These are phyloP conservation scores for Stenichneumon culpator DNA, from an alignment of 2,888 invertebrate genomes.

Conservation along the genomic window DNA sequence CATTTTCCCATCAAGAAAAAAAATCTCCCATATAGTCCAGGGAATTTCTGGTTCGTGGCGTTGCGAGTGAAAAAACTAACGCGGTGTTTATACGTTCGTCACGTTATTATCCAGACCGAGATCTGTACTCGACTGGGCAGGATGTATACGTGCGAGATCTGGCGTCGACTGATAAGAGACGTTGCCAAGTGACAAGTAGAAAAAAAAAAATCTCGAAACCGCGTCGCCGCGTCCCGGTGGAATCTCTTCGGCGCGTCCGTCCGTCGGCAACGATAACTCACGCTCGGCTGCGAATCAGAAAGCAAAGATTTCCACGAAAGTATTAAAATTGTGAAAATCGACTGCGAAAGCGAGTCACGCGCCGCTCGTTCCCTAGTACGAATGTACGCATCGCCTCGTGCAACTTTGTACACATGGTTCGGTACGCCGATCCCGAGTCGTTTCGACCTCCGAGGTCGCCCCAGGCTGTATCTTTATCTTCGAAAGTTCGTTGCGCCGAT, in stretches of 20 bases:
- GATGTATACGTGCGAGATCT: not conserved
- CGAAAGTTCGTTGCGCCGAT: conserved; percentile 7
- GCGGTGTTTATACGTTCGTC: not conserved
- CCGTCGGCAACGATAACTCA: conserved; percentile 26
- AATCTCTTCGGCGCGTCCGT: conserved; percentile 1
- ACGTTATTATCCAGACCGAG: not conserved
- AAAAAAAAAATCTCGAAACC: not conserved
- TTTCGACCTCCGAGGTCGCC: not conserved
- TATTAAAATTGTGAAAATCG: conserved; percentile 52
- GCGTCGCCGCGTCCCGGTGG: not conserved
- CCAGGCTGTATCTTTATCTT: conserved; percentile 21
- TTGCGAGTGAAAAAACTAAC: not conserved
- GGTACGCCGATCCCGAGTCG: not conserved
- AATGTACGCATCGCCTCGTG: conserved; percentile 1
- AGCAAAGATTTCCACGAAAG: conserved; percentile 50
- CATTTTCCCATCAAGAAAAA: not conserved
- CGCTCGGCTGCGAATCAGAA: conserved; percentile 45
- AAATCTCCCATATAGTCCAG: not conserved
- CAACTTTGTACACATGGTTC: not conserved
- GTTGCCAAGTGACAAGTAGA: not conserved
- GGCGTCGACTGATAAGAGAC: not conserved
- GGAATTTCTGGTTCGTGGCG: not conserved
- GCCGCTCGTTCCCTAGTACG: conserved; percentile 33
- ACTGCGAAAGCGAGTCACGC: conserved; percentile 57
- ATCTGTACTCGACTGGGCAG: conserved; percentile 7